Conservation (phyloP, 2,797 vertebrate genomes). For the Pseudomugil gertrudae region DNA sequence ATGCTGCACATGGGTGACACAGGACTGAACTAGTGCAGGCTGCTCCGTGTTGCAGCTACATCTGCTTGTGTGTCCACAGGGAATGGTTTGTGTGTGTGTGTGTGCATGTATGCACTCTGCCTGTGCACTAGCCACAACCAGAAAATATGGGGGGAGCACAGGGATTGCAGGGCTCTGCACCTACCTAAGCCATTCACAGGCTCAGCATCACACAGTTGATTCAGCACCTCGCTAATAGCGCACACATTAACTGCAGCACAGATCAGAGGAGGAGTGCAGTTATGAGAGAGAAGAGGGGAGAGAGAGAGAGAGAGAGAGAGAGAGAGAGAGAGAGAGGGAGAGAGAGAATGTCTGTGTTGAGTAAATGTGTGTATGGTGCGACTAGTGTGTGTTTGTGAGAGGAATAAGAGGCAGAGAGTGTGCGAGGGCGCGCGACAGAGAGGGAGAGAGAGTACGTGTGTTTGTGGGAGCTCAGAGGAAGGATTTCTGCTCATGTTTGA, state of each 20-base stretch:
- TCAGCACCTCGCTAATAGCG: conserved; percentile 77
- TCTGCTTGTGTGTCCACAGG: conserved; percentile 69
- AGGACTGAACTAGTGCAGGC: conserved; percentile 63
- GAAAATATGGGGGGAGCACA: conserved; percentile 55
- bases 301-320: conserved; percentile 33
- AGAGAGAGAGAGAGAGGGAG: conserved; percentile 37
- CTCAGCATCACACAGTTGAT: conserved; percentile 75
- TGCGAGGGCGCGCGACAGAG: conserved; percentile 31
- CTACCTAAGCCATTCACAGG: conserved; percentile 65
- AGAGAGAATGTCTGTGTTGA: conserved; percentile 52
- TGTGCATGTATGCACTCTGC: conserved; percentile 29
- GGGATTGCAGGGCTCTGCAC: conserved; percentile 71
- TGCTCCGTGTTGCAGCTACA: conserved; percentile 73
- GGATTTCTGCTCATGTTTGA: conserved; percentile 82
- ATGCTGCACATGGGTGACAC: conserved; percentile 72
- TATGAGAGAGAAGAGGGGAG: conserved; percentile 33
- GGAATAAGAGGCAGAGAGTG: conserved; percentile 45
- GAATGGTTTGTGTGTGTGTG: conserved; percentile 29
- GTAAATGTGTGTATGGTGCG: conserved; percentile 70
- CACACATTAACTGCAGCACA: conserved; percentile 75
- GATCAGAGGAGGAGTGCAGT: conserved; percentile 69
- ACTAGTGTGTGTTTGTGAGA: conserved; percentile 64
- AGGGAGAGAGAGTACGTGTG: conserved; percentile 68
- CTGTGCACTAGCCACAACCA: conserved; percentile 45
- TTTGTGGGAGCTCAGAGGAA: conserved; percentile 74